phyloP scores from a whole-genome alignment of 2,113 vertebrate species.

The Gadus chalcogrammus region DNA sequence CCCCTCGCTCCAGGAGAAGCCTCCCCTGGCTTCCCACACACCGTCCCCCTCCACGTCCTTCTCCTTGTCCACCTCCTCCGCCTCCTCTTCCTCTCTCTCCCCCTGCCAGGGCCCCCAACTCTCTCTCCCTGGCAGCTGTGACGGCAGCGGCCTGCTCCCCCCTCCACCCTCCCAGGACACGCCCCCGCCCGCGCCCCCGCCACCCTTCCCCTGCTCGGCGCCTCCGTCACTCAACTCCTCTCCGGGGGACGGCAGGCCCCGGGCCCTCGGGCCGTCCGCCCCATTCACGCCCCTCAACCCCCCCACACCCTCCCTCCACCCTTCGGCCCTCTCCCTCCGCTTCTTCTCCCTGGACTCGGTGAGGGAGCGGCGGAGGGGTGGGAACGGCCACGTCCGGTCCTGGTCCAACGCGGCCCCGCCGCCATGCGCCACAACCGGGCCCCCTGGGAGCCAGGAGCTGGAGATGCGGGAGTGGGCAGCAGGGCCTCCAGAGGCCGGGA shows the following conservation, averaged over 20 bases:
- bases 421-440: slow-evolving; percentile 15
- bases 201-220: slow-evolving; percentile 61
- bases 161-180: slow-evolving; percentile 51
- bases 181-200: slow-evolving; percentile 22
- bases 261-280: slow-evolving; percentile 20
- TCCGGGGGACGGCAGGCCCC: slow-evolving; percentile 46
- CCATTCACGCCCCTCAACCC: slow-evolving; percentile 14
- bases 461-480: slow-evolving; percentile 71
- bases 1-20: slow-evolving; percentile 48
- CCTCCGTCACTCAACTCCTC: slow-evolving; percentile 67
- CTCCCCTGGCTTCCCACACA: slow-evolving; percentile 43
- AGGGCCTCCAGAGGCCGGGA: slow-evolving; percentile 33
- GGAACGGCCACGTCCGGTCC: slow-evolving; percentile 26
- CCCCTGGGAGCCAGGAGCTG: slow-evolving; percentile 57
- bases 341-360: slow-evolving; percentile 48
- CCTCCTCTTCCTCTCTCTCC: slow-evolving; percentile 53
- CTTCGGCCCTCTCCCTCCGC: slow-evolving; percentile 49
- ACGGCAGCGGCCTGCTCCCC: slow-evolving; percentile 40
- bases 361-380: slow-evolving; percentile 17
- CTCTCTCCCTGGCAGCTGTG: slow-evolving; percentile 43
- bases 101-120: slow-evolving; percentile 61
- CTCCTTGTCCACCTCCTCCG: slow-evolving; percentile 63
- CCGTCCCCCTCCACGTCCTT: slow-evolving; percentile 65
- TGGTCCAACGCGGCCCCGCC: slow-evolving; percentile 37
- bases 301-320: slow-evolving; percentile 29